These are phyloP conservation scores for Procavia capensis DNA, from an alignment of 2,113 vertebrate genomes.

Conservation along the genomic window DNA sequence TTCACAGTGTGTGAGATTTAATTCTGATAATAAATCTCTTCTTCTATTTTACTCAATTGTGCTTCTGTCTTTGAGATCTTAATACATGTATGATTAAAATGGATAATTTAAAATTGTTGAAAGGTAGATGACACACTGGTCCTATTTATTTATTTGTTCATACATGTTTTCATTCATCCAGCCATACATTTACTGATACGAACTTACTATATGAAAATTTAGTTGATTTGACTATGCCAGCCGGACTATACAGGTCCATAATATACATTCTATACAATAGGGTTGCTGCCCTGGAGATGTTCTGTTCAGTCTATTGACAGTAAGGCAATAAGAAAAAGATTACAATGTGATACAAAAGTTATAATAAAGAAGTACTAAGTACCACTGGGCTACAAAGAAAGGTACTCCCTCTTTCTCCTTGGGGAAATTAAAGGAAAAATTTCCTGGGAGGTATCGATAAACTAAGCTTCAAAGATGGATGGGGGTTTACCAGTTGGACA, in stretches of 20 bases:
- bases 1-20: neutral
- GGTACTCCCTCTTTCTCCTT: neutral
- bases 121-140: neutral
- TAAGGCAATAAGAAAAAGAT: neutral
- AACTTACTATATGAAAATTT: neutral
- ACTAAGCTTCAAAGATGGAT: neutral
- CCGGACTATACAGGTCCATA: neutral
- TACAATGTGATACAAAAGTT: neutral
- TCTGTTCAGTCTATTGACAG: neutral
- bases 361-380: neutral
- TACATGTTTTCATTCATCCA: neutral
- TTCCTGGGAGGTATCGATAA: neutral
- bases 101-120: neutral
- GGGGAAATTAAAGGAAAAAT: neutral
- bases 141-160: neutral
- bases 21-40: neutral
- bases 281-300: neutral
- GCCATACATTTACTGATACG: neutral
- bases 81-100: neutral
- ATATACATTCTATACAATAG: neutral
- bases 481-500: neutral
- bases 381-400: neutral
- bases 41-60: neutral
- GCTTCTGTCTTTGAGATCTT: neutral
- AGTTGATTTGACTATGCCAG: neutral